phyloP scores from a whole-genome alignment of 2,888 invertebrate species.

The Cristatella mucedo region DNA sequence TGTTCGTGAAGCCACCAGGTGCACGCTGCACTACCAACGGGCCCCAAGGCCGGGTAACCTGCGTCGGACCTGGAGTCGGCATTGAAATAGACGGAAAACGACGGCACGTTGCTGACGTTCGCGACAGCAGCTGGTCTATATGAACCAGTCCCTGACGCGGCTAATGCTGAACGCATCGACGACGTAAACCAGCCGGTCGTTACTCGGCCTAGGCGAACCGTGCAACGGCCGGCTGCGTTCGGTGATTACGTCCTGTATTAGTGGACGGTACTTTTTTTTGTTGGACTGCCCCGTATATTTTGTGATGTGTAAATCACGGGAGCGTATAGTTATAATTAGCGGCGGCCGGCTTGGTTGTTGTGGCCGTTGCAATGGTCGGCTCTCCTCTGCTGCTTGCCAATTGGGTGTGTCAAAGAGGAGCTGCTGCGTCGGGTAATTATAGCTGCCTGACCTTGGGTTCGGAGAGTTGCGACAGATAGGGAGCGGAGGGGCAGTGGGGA shows the following conservation, averaged over 20 bases:
- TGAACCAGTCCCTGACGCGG: not conserved
- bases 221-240: not conserved
- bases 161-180: not conserved
- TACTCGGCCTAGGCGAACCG: not conserved
- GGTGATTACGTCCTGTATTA: not conserved
- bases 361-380: too few relatives aligned
- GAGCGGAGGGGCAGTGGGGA: too few relatives aligned
- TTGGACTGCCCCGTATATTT: too few relatives aligned
- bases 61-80: not conserved
- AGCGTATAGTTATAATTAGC: too few relatives aligned
- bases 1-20: conserved; percentile 10
- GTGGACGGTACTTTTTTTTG: too few relatives aligned
- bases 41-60: conserved; percentile 8
- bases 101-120: conserved; percentile 10
- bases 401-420: too few relatives aligned
- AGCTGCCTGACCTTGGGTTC: too few relatives aligned
- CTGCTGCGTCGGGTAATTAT: too few relatives aligned
- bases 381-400: too few relatives aligned
- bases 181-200: not conserved
- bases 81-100: conserved; percentile 8
- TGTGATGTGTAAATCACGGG: too few relatives aligned
- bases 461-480: too few relatives aligned
- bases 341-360: too few relatives aligned
- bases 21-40: conserved; percentile 9
- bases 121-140: not conserved